phyloP scores from a whole-genome alignment of 2,113 vertebrate species.

The Oreochromis niloticus region DNA sequence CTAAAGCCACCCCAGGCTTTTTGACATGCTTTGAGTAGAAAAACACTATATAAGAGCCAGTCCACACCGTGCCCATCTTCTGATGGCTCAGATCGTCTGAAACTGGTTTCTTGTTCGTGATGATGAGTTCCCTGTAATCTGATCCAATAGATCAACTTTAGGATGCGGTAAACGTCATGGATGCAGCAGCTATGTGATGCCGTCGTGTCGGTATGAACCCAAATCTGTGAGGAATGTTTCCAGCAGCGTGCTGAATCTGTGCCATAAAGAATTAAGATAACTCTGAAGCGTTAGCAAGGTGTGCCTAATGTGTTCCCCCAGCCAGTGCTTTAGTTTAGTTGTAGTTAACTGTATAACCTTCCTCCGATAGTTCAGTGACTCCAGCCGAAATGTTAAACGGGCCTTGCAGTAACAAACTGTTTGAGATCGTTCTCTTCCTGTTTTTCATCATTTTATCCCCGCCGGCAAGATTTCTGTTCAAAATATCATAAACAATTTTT shows the following conservation, averaged over 20 bases:
- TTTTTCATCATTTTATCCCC: not conserved
- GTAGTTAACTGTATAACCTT: not conserved
- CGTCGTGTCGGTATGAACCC: too few relatives aligned
- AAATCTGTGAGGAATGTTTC: not conserved
- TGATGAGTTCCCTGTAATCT: not conserved
- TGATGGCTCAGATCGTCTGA: not conserved
- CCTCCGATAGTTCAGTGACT: not conserved
- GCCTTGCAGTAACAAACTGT: not conserved
- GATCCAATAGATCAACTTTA: not conserved
- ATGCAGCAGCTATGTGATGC: not conserved
- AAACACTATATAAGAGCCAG: not conserved
- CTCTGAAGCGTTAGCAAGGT: not conserved
- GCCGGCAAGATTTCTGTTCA: not conserved
- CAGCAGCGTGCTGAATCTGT: not conserved
- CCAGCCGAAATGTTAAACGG: not conserved
- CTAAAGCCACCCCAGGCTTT: not conserved
- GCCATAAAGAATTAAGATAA: not conserved
- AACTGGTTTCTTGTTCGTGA: not conserved
- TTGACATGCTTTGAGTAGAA: not conserved
- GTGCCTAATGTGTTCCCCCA: not conserved
- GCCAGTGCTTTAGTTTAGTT: not conserved
- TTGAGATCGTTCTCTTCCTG: not conserved
- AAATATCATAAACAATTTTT: not conserved
- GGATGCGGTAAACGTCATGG: not conserved
- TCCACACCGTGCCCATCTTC: not conserved